These are phyloP conservation scores for Pipistrellus pipistrellus DNA, from an alignment of 2,797 vertebrate genomes.

Conservation along the genomic window DNA sequence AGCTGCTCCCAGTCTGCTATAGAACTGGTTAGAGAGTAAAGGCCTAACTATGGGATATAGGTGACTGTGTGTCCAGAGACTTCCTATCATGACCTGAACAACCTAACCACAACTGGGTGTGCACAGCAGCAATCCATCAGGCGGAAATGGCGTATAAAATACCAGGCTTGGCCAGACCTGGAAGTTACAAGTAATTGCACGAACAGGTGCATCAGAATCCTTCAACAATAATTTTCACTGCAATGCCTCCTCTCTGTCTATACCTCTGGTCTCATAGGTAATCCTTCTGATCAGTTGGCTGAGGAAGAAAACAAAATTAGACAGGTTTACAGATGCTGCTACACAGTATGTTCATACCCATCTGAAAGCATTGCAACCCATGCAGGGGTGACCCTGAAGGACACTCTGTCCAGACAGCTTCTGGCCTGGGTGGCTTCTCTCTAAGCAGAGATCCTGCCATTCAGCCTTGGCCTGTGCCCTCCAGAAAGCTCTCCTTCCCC, in stretches of 20 bases:
- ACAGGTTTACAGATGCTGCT: neutral
- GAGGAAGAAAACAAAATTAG: neutral
- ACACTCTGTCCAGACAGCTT: neutral
- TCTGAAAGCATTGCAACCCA: neutral
- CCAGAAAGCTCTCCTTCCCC: neutral
- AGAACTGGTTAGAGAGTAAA: conserved; percentile 6
- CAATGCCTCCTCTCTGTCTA: neutral
- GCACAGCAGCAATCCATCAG: neutral
- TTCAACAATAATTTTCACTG: neutral
- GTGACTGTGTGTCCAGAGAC: neutral
- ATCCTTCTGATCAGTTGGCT: neutral
- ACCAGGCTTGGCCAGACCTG: neutral
- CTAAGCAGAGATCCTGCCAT: neutral
- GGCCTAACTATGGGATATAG: neutral
- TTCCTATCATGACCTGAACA: neutral
- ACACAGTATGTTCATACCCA: neutral
- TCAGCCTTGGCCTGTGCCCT: neutral
- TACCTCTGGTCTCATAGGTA: neutral
- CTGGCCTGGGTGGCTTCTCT: neutral
- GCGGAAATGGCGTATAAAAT: neutral
- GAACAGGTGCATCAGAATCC: neutral
- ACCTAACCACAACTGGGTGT: neutral
- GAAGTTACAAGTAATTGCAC: neutral
- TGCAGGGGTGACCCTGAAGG: neutral
- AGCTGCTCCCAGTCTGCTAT: neutral